Evolutionary conservation across 2,888 invertebrate species (phyloP), one percentile per base, ranked within the genome.

Genomic region (Melieria omissa): DNA sequence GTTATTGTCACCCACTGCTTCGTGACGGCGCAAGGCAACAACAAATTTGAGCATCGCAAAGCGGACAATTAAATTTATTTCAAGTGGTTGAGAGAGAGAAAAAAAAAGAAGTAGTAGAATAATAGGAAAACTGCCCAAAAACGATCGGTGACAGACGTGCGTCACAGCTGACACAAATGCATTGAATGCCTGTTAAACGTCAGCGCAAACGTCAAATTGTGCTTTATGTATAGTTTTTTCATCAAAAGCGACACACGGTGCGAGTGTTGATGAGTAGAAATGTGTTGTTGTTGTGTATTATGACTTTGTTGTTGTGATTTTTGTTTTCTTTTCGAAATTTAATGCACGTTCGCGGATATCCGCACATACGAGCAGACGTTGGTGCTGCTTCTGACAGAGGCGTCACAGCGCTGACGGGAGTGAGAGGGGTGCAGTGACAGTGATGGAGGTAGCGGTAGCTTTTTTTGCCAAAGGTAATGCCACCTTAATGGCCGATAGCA

Each of bases 301-400:
- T 29, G 29, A 29, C 29, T 29, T 29, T 29, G 29, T 29, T 29
- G 29, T 29, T 29, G 29, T 29, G 29, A 29, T 29, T 29, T 29
- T 29, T 29, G 29, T 29, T 29, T 29, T 29, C 29, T 71, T 44
- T 65, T 72, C 49, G 55, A 68, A 67, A 74, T 67, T 67, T 80
- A 73, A 72, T 71, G 76, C 82, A 82, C 82, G 82, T 82, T 79
- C 77, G 76, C 82, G 82, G 82, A 82, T 82, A 78, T 82, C 82
- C 82, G 82, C 79, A 46, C 49, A 62, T 29, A 29, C 2, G 29
- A 29, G 29, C 29, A 29, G 29, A 29, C 29, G 29, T 29, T 29
- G 29, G 29, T 29, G 29, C 29, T 29, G 29, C 29, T 29, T 29
- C 29, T 29, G 29, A 29, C 29, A 2, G 29, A 29, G 12, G 62